Conservation (phyloP, 2,113 vertebrate species). For the Sander lucioperca region DNA sequence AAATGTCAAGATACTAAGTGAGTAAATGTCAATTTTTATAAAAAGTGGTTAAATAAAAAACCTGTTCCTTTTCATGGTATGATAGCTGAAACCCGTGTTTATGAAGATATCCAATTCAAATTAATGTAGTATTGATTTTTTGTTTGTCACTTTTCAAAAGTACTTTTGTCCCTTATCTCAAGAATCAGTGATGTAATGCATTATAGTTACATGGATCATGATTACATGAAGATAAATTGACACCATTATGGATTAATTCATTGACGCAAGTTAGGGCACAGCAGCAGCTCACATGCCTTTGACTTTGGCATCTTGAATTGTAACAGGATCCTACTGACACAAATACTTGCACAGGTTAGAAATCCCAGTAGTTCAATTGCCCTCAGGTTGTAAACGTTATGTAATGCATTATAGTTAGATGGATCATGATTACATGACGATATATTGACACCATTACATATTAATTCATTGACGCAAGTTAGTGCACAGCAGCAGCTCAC, state of each 20-base stretch:
- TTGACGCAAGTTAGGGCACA: not conserved
- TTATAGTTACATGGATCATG: too few species aligned
- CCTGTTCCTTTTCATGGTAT: too few species aligned
- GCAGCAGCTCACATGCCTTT: constrained; percentile 5
- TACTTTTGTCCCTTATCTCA: too few species aligned
- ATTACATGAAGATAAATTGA: not conserved
- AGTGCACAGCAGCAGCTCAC: not conserved
- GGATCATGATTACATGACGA: not conserved
- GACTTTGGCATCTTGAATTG: not conserved
- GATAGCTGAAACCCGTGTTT: too few species aligned
- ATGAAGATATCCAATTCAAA: too few species aligned
- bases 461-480: not conserved
- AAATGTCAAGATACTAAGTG: too few species aligned
- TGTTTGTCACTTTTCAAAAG: too few species aligned
- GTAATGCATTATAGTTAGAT: not conserved
- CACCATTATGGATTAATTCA: not conserved
- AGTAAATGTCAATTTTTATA: too few species aligned
- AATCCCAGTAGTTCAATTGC: not conserved
- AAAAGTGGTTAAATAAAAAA: too few species aligned
- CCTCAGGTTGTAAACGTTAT: not conserved
- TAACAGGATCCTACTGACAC: not conserved
- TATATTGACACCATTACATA: not conserved
- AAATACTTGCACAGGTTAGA: not conserved
- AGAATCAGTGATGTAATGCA: too few species aligned
- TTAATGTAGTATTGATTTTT: too few species aligned